phyloP scores from a whole-genome alignment of 2,113 vertebrate species.

The Anolis sagrei region DNA sequence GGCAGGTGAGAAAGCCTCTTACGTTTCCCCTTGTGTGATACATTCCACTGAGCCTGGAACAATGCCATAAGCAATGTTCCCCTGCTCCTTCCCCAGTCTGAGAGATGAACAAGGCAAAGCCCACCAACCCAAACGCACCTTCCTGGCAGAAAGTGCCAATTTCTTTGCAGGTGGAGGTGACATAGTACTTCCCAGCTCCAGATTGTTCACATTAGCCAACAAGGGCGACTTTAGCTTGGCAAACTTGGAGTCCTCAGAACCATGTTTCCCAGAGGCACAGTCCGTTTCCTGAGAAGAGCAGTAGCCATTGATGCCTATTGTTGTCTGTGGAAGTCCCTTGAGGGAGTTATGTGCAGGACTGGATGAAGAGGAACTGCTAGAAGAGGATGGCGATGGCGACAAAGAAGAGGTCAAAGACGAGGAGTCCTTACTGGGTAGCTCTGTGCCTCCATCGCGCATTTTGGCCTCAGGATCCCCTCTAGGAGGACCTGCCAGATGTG shows the following conservation, averaged over 20 bases:
- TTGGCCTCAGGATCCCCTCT: slow-evolving; percentile 67
- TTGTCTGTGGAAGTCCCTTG: slow-evolving; percentile 54
- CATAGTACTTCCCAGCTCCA: slow-evolving; percentile 76
- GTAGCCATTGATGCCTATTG: slow-evolving; percentile 52
- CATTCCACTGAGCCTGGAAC: background rate
- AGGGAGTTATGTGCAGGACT: slow-evolving; percentile 54
- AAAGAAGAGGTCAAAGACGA: background rate
- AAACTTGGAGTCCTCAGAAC: slow-evolving; percentile 64
- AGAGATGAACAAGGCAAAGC: background rate
- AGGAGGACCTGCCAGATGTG: slow-evolving; percentile 72
- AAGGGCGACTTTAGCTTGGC: slow-evolving; percentile 74
- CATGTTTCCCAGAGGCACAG: slow-evolving; percentile 41
- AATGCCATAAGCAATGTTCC: background rate
- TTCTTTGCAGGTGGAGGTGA: slow-evolving; percentile 90
- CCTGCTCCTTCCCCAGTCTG: background rate
- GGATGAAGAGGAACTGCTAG: background rate
- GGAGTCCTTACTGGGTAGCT: background rate
- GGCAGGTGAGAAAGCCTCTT: background rate
- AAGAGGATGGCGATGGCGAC: background rate
- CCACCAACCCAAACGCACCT: slow-evolving; percentile 79
- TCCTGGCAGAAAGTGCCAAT: slow-evolving; percentile 86
- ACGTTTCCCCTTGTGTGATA: too few relatives aligned
- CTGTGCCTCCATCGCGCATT: accelerated
- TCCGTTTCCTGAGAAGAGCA: slow-evolving; percentile 71
- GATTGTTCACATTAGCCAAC: slow-evolving; percentile 56